Percentiles rank a stretch among this genome's conserved stretches.
These are phyloP conservation scores for Cryptosula pallasiana DNA, from an alignment of 2,888 invertebrate genomes.

Conservation along the genomic window DNA sequence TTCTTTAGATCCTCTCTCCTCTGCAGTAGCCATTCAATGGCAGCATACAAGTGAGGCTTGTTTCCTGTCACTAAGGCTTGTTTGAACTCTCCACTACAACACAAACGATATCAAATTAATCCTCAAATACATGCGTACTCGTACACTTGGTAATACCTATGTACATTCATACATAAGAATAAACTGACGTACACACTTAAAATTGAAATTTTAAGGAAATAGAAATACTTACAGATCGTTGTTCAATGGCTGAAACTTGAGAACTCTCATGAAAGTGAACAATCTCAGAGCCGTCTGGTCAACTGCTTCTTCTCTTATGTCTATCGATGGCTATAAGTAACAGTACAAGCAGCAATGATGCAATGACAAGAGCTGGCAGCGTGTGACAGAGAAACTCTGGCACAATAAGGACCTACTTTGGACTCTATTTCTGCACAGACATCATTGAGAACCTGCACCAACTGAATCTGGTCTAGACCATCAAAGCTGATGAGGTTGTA, in stretches of 20 bases:
- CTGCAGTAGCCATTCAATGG: conserved; percentile 73
- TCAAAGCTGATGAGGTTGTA: conserved; percentile 82
- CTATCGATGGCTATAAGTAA: conserved; percentile 54
- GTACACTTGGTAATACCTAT: too few species aligned
- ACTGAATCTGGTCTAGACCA: conserved; percentile 67
- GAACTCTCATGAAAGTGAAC: conserved; percentile 64
- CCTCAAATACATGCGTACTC: too few species aligned
- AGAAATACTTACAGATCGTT: conserved; percentile 24
- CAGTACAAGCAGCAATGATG: not conserved
- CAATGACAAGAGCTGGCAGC: too few species aligned
- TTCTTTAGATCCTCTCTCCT: conserved; percentile 71
- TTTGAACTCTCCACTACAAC: conserved; percentile 60
- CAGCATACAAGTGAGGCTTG: conserved; percentile 68
- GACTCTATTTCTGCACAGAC: conserved; percentile 69
- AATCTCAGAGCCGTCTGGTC: conserved; percentile 71
- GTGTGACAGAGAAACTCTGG: too few species aligned
- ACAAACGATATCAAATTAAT: too few species aligned
- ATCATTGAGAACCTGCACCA: conserved; percentile 73
- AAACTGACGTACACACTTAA: too few species aligned
- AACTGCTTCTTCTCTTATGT: conserved; percentile 69
- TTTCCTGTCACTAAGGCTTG: conserved; percentile 69
- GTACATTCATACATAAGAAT: too few species aligned
- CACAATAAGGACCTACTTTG: too few species aligned
- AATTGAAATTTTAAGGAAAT: too few species aligned
- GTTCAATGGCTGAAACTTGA: conserved; percentile 69